A percentile compares a stretch with the other conserved stretches of the same genome.
Evolutionary conservation across 2,888 invertebrate genomes (phyloP).

Genomic region (Diaprepes abbreviatus): DNA sequence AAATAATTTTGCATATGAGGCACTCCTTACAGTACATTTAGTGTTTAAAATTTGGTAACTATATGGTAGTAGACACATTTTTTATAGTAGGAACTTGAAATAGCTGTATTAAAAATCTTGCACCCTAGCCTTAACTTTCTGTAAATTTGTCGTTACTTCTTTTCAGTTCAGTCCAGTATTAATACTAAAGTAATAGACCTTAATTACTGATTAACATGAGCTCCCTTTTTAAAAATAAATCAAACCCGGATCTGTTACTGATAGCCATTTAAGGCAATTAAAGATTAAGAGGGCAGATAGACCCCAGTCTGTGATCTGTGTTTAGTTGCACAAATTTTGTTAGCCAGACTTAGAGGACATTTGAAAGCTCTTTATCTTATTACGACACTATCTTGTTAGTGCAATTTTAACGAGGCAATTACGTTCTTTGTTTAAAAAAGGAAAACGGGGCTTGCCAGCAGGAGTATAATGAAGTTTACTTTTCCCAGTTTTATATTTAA

Average conservation of each 20-base stretch:
- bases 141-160: too few relatives aligned
- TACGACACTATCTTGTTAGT: conserved; percentile 37
- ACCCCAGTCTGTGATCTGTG: conserved; percentile 25
- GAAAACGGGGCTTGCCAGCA: neutral
- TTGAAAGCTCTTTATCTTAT: conserved; percentile 37
- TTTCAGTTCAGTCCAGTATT: too few relatives aligned
- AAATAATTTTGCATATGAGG: too few relatives aligned
- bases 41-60: too few relatives aligned
- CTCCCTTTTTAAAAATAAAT: too few relatives aligned
- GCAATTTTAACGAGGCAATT: conserved; percentile 41
- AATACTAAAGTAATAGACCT: too few relatives aligned
- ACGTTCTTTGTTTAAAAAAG: neutral
- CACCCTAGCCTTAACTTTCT: too few relatives aligned
- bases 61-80: too few relatives aligned
- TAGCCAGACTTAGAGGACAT: conserved; percentile 16
- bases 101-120: too few relatives aligned
- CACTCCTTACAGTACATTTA: too few relatives aligned
- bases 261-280: conserved; percentile 34
- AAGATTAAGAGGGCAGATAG: conserved; percentile 37
- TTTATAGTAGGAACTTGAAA: too few relatives aligned
- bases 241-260: neutral
- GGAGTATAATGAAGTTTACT: conserved; percentile 13
- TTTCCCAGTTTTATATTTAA: conserved; percentile 2
- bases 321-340: conserved; percentile 29
- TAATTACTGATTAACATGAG: too few relatives aligned